Conservation (phyloP, 2,113 vertebrate species). For the Oncorhynchus kisutch region DNA sequence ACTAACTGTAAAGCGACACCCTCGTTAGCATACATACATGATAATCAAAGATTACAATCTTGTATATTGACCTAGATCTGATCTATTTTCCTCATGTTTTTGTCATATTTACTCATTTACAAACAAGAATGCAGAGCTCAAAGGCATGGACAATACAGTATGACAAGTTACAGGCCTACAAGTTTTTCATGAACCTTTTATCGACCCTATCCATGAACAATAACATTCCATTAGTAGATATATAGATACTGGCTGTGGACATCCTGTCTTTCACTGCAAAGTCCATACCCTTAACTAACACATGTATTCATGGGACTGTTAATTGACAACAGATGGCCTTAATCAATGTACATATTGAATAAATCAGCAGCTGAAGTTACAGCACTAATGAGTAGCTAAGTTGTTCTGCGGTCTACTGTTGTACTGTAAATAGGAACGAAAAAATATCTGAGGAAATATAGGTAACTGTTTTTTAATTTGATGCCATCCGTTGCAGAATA, state of each 20-base stretch:
- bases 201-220: too few relatives aligned
- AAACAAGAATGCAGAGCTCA: too few relatives aligned
- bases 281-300: neutral
- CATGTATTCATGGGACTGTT: conserved; percentile 10
- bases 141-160: too few relatives aligned
- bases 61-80: too few relatives aligned
- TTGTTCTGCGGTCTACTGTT: conserved; percentile 32
- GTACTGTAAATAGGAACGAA: conserved; percentile 35
- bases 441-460: neutral
- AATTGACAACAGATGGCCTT: conserved; percentile 51
- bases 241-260: neutral
- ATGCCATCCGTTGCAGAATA: neutral
- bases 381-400: conserved; percentile 44
- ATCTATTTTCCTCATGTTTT: too few relatives aligned
- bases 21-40: too few relatives aligned
- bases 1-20: neutral
- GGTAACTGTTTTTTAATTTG: neutral
- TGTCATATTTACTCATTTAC: too few relatives aligned
- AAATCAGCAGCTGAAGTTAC: conserved; percentile 43
- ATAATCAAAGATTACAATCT: too few relatives aligned
- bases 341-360: conserved; percentile 28
- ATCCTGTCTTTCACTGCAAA: neutral
- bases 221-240: too few relatives aligned
- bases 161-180: too few relatives aligned
- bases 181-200: too few relatives aligned